phyloP scores from a whole-genome alignment of 2,888 invertebrate genomes.

The Thumatha senex region DNA sequence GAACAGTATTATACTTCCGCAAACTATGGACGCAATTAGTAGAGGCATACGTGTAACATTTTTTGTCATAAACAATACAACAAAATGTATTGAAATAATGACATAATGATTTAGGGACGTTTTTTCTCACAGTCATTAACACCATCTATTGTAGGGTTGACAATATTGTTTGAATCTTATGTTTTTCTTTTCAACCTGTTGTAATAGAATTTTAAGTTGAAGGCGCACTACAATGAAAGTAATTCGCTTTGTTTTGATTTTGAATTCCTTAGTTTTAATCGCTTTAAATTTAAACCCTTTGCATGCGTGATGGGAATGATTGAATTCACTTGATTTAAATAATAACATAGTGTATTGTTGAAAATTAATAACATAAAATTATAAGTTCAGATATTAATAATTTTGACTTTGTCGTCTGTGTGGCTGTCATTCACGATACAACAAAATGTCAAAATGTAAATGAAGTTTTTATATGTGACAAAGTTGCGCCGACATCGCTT shows the following conservation, averaged over 20 bases:
- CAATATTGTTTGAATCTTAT: slow-evolving; percentile 31
- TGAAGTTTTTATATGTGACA: slow-evolving; percentile 45
- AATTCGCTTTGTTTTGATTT: not conserved
- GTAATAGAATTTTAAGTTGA: slow-evolving; percentile 18
- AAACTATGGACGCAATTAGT: slow-evolving; percentile 3
- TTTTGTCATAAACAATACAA: slow-evolving; percentile 12
- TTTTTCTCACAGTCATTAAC: slow-evolving; percentile 62
- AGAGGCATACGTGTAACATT: slow-evolving; percentile 13
- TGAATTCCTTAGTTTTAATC: not conserved
- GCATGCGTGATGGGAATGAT: no score
- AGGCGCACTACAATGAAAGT: not conserved
- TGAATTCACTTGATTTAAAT: not conserved
- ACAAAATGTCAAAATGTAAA: slow-evolving; percentile 61
- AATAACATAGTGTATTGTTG: not conserved
- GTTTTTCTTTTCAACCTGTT: slow-evolving; percentile 24
- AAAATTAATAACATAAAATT: slow-evolving; percentile 12
- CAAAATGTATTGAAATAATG: slow-evolving; percentile 33
- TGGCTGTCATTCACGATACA: slow-evolving; percentile 37
- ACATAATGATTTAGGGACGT: slow-evolving; percentile 49
- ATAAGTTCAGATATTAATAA: slow-evolving; percentile 7
- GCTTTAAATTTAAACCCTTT: not conserved
- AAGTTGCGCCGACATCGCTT: slow-evolving; percentile 50
- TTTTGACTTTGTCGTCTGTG: slow-evolving; percentile 38
- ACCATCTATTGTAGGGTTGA: slow-evolving; percentile 24
- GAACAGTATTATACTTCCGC: slow-evolving; percentile 7